Conservation (phyloP, 2,888 invertebrate species). For the Strigamia crassipes region DNA sequence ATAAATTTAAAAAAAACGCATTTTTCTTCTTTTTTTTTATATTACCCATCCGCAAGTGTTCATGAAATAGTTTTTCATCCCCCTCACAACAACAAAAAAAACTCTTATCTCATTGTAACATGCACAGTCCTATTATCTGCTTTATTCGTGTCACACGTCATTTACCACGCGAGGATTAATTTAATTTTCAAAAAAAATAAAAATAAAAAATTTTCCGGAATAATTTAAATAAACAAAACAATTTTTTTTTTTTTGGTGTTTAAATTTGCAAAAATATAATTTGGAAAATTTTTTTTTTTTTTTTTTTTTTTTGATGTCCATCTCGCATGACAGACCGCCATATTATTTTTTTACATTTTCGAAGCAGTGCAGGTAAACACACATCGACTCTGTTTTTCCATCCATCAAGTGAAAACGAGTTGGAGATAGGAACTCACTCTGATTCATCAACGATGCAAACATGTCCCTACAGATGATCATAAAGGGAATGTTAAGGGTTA, state of each 20-base stretch:
- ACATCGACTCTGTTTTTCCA: conserved; percentile 6
- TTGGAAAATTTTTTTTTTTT: no score
- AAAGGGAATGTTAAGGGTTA: conserved; percentile 40
- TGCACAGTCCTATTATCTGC: conserved; percentile 33
- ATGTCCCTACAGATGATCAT: conserved; percentile 40
- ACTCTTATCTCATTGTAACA: conserved; percentile 38
- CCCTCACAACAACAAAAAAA: conserved; percentile 2
- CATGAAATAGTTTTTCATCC: conserved; percentile 20
- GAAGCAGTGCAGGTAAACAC: conserved; percentile 15
- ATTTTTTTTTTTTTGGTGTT: not conserved
- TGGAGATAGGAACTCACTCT: conserved; percentile 34
- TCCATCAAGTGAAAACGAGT: conserved; percentile 36
- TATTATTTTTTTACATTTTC: not conserved
- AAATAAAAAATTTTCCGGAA: not conserved
- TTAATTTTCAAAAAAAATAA: not conserved
- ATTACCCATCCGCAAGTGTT: not conserved
- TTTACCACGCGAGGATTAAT: not conserved
- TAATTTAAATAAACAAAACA: not conserved
- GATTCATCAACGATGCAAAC: conserved; percentile 42
- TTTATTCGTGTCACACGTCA: conserved; percentile 38
- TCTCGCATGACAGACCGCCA: not conserved
- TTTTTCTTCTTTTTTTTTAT: not conserved
- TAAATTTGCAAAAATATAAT: not conserved
- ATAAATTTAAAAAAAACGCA: not conserved
- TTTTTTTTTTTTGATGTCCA: not conserved